Evolutionary conservation across 23 tunicate genomes (phyloP), one percentile per base, ranked within the genome.

Genomic region (Corella eumyota): DNA sequence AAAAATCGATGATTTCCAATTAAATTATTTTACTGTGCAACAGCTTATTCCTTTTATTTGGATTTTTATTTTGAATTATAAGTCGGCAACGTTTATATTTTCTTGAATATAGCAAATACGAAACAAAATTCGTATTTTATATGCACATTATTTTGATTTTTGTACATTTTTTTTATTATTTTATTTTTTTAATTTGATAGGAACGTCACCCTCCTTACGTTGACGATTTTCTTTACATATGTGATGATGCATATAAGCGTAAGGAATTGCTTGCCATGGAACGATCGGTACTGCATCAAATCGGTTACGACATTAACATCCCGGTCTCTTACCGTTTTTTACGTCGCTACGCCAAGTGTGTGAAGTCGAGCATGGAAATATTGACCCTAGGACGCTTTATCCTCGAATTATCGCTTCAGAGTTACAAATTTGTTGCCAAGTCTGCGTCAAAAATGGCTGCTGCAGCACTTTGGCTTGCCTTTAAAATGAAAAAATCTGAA

Each of bases 321-420:
- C 97, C 97, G 30, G 76, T 90, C 0, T 56, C 97, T 1, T 90
- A 90, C 69, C 90, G 87, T 7, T 90, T 79, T 56, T 71, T 90
- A 5, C 76, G 97, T 24, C 77, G 97, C 25, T 90, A 80, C 45
- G 97, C 90, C 53, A 90, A 90, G 53, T 72, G 96, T 52, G 35
- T 64, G 19, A 78, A 78, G 36, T 35, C 76, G 21, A 87, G 38
- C 61, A 79, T 79, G 80, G 74, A 73, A 44, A 44, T 56, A 1
- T 63, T 90, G 45, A 90, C 97, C 17, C 70, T 90, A n/a, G 97
- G 90, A 2, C 62, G 97, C n/a, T 90, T 66, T 48, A 55, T 74
- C 17, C 61, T 90, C 31, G 97, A 90, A 47, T 64, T 80, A 17
- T 72, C 93, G 17, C 78, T 90, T 11, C 87, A 61, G 60, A 56